Evolutionary conservation across 2,888 invertebrate species (phyloP).

Genomic region (Molorchus minor): DNA sequence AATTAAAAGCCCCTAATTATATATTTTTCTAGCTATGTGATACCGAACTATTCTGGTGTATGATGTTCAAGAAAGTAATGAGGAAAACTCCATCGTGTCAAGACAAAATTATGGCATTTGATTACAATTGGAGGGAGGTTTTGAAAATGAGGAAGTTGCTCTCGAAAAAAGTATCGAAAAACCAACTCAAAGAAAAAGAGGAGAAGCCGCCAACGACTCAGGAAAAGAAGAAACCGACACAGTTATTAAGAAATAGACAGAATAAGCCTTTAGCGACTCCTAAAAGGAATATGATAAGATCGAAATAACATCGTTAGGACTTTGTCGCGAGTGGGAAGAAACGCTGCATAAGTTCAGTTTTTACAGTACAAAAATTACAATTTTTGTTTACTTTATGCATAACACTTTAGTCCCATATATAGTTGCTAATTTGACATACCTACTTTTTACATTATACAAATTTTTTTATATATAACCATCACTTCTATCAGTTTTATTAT

Average conservation of each 20-base stretch:
- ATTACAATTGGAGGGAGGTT: constrained; percentile 40
- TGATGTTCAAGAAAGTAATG: constrained; percentile 40
- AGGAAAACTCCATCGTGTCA: constrained; percentile 38
- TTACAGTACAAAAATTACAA: too few species aligned
- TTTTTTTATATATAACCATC: too few species aligned
- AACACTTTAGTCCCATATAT: too few species aligned
- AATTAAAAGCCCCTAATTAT: neutral
- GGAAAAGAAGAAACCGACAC: neutral
- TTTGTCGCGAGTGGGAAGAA: too few species aligned
- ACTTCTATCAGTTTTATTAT: too few species aligned
- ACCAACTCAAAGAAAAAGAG: neutral
- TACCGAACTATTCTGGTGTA: constrained; percentile 38
- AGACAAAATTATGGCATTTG: constrained; percentile 37
- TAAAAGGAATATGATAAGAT: constrained; percentile 19
- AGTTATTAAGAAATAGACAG: too few species aligned
- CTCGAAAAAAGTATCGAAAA: constrained; percentile 29
- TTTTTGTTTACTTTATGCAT: too few species aligned
- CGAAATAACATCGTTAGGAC: constrained; percentile 13
- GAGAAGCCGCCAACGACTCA: neutral
- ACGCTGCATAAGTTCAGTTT: too few species aligned
- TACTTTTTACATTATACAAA: too few species aligned
- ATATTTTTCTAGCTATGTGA: constrained; percentile 34
- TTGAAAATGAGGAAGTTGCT: constrained; percentile 36
- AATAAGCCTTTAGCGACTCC: neutral
- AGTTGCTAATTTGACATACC: too few species aligned